Evolutionary conservation across 1,140 invertebrate species (phyloP), one percentile per base, ranked within the genome.

Genomic region (Orchestia grillus): DNA sequence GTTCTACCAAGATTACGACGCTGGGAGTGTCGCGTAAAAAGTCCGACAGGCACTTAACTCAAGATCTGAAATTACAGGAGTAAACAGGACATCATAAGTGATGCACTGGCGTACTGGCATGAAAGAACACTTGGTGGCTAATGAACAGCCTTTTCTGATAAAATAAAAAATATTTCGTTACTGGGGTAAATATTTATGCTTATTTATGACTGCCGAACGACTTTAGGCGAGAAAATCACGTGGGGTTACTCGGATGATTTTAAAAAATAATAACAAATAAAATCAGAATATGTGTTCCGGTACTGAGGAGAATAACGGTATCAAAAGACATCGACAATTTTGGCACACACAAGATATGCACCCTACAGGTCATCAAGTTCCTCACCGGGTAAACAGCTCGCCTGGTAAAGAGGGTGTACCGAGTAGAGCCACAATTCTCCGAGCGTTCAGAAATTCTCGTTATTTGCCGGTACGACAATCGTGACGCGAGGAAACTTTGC

Each of bases 271-370:
- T 77, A 23, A 23, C 15, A 77, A 77, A 77, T 36, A 36, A 77
- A 53, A 77, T 77, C 1, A 36, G 28, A n/a, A n/a, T 8, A 77
- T 28, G 36, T 77, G 28, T 77, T 77, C 11, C 28, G 11, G 62
- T 19, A 53, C 6, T 53, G 28, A 77, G 43, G 43, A 90, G 28
- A 90, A 42, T 90, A 90, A 90, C 88, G 11, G 88, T 90, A 90
- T 90, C 88, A 90, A 90, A 90, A 90, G 88, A 90, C 88, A 90
- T 90, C 43, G 88, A 90, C 88, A 90, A 90, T 90, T 90, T 90
- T 90, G 88, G 88, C 88, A 90, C 88, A 90, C 88, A 90, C 42
- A 42, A 90, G 88, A 90, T 90, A 90, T 90, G 88, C 88, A 90
- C 88, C 88, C 88, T 90, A 90, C 28, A 41, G 88, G n/a, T 90